Percentiles rank a stretch among this genome's conserved stretches.
phyloP scores from a whole-genome alignment of 2,888 invertebrate species.

The Dolomedes plantarius region DNA sequence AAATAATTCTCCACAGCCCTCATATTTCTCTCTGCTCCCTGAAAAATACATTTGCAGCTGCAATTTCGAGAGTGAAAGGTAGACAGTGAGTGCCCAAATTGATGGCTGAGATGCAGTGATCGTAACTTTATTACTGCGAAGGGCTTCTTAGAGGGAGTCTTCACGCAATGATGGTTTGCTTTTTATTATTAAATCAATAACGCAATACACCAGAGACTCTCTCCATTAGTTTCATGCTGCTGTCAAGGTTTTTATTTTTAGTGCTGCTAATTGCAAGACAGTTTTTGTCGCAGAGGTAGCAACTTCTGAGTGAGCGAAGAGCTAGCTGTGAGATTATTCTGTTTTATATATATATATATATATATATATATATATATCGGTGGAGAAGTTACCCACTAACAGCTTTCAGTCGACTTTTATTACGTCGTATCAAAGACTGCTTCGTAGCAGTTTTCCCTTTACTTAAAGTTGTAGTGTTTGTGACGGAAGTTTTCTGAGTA shows the following conservation, averaged over 20 bases:
- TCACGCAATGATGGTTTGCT: background rate
- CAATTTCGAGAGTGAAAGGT: background rate
- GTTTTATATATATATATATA: too few species aligned
- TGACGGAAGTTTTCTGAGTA: too few species aligned
- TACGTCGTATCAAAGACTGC: too few species aligned
- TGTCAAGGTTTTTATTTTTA: background rate
- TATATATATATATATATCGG: too few species aligned
- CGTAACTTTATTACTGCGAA: background rate
- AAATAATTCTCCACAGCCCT: background rate
- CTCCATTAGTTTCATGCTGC: background rate
- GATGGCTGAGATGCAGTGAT: slow-evolving; percentile 1
- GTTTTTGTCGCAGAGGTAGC: background rate
- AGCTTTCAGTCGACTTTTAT: too few species aligned
- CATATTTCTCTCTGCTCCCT: too few species aligned
- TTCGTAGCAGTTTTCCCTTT: too few species aligned
- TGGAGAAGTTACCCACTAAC: too few species aligned
- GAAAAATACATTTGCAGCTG: background rate
- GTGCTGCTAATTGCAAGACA: background rate
- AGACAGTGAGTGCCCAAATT: slow-evolving; percentile 1
- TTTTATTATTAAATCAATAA: slow-evolving; percentile 3
- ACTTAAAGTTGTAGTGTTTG: too few species aligned
- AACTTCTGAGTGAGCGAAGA: too few species aligned
- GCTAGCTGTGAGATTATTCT: too few species aligned
- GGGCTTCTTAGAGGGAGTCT: background rate
- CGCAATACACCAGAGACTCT: background rate